phyloP scores from a whole-genome alignment of 2,888 invertebrate genomes.

The Drosophila austrosaltans region DNA sequence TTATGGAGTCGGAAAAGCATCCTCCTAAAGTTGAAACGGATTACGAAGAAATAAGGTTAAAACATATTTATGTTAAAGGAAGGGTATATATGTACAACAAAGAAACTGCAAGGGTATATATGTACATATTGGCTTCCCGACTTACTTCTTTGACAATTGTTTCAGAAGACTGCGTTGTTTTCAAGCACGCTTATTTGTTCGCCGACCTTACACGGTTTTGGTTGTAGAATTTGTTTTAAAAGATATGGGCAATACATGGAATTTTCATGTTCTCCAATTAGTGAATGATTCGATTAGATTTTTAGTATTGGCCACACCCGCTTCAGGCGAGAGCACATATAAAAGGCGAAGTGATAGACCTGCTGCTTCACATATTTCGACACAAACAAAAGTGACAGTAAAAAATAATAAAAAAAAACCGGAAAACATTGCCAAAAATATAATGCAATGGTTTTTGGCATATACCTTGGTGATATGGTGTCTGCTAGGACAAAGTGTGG shows the following conservation, averaged over 20 bases:
- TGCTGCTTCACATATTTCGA: slow-evolving; percentile 20
- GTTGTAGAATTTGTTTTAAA: slow-evolving; percentile 3
- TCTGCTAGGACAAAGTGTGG: slow-evolving; percentile 19
- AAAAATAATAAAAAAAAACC: slow-evolving; percentile 11
- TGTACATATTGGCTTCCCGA: too few species aligned
- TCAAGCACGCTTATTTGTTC: slow-evolving; percentile 10
- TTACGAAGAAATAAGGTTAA: too few species aligned
- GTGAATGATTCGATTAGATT: slow-evolving; percentile 27
- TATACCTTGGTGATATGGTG: slow-evolving; percentile 34
- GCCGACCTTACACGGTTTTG: slow-evolving; percentile 12
- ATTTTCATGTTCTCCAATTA: slow-evolving; percentile 24
- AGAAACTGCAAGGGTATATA: too few species aligned
- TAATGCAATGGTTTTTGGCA: slow-evolving; percentile 56
- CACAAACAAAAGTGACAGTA: not conserved
- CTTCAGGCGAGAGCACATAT: slow-evolving; percentile 18
- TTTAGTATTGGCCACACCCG: slow-evolving; percentile 37
- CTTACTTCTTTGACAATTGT: not conserved
- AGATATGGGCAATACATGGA: slow-evolving; percentile 15
- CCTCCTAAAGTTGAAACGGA: too few species aligned
- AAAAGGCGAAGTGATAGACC: slow-evolving; percentile 21
- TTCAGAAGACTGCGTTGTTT: not conserved
- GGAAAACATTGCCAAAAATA: slow-evolving; percentile 23
- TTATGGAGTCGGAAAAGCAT: too few species aligned
- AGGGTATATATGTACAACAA: too few species aligned
- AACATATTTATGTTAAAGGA: too few species aligned